Percentiles rank a stretch among this genome's conserved stretches.
Evolutionary conservation across 2,888 invertebrate species (phyloP).

Genomic region (Ophion ellenae): DNA sequence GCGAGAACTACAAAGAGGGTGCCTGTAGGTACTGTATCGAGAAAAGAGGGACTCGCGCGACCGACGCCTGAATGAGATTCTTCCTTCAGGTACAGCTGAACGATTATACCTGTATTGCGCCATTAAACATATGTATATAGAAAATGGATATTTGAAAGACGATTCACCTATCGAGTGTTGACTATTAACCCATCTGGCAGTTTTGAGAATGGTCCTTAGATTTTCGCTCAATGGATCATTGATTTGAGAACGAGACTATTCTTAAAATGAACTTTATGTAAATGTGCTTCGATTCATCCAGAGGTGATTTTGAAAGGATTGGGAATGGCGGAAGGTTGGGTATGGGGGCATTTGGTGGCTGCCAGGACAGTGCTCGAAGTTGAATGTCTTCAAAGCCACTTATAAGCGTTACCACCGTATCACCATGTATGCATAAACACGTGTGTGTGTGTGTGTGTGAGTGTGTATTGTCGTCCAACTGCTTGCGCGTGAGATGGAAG

Average conservation of each 20-base stretch:
- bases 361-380: not conserved
- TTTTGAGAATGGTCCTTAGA: no score
- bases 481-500: conserved; percentile 72
- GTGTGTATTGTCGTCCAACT: conserved; percentile 51
- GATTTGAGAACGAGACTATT: no score
- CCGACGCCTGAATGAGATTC: conserved; percentile 51
- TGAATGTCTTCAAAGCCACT: not conserved
- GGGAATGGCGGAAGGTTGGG: not conserved
- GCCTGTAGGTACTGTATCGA: conserved; percentile 36
- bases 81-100: conserved; percentile 27
- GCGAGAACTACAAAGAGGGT: conserved; percentile 22
- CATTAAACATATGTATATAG: conserved; percentile 3
- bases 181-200: no score
- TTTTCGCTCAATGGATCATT: no score
- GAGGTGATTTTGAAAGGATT: not conserved
- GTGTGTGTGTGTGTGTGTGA: conserved; percentile 13
- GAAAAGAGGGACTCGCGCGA: conserved; percentile 42
- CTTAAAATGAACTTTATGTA: not conserved
- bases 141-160: no score
- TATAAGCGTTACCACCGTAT: not conserved
- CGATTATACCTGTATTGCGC: conserved; percentile 38
- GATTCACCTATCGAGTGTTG: no score
- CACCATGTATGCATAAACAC: not conserved
- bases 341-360: not conserved
- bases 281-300: not conserved